A percentile compares a stretch with the other conserved stretches of the same genome.
These are phyloP conservation scores for Eublepharis macularius DNA, from an alignment of 2,113 vertebrate genomes.

Conservation along the genomic window DNA sequence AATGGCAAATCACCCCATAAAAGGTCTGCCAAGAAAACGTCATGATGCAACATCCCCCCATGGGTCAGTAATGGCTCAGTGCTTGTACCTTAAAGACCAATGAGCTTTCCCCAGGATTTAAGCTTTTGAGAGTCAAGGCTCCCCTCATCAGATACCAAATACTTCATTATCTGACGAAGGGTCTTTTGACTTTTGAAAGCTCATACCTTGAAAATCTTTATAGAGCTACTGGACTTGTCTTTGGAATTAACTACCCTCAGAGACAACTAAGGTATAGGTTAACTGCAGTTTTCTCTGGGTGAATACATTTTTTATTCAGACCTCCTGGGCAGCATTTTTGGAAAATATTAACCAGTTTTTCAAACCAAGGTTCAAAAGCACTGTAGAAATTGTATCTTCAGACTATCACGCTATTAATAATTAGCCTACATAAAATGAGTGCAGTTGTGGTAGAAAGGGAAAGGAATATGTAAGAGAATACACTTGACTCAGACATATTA, in stretches of 20 bases:
- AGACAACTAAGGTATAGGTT: background rate
- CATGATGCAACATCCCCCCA: too few species aligned
- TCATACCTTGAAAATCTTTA: too few species aligned
- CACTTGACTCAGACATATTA: constrained; percentile 29
- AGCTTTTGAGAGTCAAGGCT: constrained; percentile 12
- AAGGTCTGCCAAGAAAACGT: too few species aligned
- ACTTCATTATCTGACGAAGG: too few species aligned
- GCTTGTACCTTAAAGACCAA: too few species aligned
- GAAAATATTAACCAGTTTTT: constrained; percentile 41
- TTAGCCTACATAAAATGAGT: constrained; percentile 21
- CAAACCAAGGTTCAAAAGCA: constrained; percentile 26
- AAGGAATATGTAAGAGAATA: background rate
- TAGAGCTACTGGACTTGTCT: too few species aligned
- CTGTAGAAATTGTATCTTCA: constrained; percentile 16
- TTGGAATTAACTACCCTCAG: background rate
- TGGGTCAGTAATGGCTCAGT: too few species aligned
- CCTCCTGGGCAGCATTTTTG: background rate
- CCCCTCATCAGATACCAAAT: too few species aligned
- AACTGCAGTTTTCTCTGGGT: background rate
- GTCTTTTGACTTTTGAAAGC: too few species aligned
- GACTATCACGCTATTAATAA: constrained; percentile 16
- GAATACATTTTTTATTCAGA: background rate
- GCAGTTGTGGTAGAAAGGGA: background rate
- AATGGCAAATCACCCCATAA: too few species aligned
- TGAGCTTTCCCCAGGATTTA: too few species aligned